These are phyloP conservation scores for Limnephilus auricula DNA, from an alignment of 2,888 invertebrate species.

Conservation along the genomic window DNA sequence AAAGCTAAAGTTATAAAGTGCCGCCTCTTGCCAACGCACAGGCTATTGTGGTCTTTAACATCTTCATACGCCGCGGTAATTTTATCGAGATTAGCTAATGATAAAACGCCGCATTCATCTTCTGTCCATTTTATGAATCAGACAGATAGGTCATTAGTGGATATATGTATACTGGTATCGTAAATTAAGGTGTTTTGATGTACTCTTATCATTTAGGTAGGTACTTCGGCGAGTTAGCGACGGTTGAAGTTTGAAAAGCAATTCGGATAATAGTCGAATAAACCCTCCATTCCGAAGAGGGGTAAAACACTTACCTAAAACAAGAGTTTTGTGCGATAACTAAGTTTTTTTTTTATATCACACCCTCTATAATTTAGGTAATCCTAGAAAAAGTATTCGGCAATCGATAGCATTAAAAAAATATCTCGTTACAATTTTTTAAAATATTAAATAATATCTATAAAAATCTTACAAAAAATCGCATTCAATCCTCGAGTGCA, in stretches of 20 bases:
- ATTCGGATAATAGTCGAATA: neutral
- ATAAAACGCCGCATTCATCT: slow-evolving; percentile 52
- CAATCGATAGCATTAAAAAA: no score
- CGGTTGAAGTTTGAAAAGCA: neutral
- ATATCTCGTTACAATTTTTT: no score
- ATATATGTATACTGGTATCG: neutral
- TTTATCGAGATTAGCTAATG: slow-evolving; percentile 58
- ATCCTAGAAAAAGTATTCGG: no score
- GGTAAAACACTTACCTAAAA: no score
- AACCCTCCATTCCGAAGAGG: no score
- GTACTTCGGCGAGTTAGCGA: neutral
- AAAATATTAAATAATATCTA: no score
- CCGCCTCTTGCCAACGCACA: slow-evolving; percentile 37
- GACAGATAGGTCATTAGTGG: slow-evolving; percentile 34
- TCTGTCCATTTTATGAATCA: slow-evolving; percentile 30
- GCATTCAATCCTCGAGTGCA: no score
- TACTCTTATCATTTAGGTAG: neutral
- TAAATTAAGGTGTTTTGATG: neutral
- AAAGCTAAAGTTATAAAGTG: slow-evolving; percentile 41
- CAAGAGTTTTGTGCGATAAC: no score
- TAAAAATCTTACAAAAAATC: no score
- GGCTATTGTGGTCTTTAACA: slow-evolving; percentile 27
- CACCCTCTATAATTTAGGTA: no score
- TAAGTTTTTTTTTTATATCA: no score
- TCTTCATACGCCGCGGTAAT: slow-evolving; percentile 48